Base-by-base conservation (phyloP, 2,113 vertebrate genomes). In the Puffinus mauretanicus region DNA sequence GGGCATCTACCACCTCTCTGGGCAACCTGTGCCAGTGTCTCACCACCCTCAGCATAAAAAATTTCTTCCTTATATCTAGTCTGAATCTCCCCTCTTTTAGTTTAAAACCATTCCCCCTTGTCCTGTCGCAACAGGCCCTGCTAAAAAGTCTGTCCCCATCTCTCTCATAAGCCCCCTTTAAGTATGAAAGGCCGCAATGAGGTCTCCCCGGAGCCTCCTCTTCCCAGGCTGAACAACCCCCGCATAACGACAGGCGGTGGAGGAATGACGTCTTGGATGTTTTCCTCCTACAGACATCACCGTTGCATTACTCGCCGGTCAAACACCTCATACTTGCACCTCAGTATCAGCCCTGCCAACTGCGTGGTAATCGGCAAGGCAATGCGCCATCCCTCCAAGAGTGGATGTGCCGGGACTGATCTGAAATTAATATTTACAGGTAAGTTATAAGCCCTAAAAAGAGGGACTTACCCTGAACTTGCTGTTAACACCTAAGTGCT, bases 251-350 rank as follows among this genome's bases (percentile, higher is more conserved):
- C 36, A 36, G n/a, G 26, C 0, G 4, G 32, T 12, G n/a, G 46
- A 36, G 34, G 47, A 69, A 26, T 6, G 26, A 61, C 16, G n/a
- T 76, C 62, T 54, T 47, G 71, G 72, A 61, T 11, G 10, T 15
- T 38, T 60, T 69, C 62, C 34, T 76, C 70, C 17, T 12, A 15
- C 1, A 1, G 40, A 38, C 38, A 19, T 46, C 38, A 16, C 70
- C 0, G 1, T 1, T 40, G 17, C 32, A 4, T 25, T 10, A 29
- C 6, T 22, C 12, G 6, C 38, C 52, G 61, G 30, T 16, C 17
- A 70, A 49, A 42, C 8, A 4, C 40, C 47, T 29, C 20, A 0
- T 10, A 25, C 13, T 0, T 7, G 13, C 15, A 6, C 24, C 2
- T 29, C 49, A 9, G 6, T 4, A 10, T 15, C 72, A 55, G 25